Base-by-base conservation (phyloP, 2,113 vertebrate genomes). In the Odocoileus virginianus region DNA sequence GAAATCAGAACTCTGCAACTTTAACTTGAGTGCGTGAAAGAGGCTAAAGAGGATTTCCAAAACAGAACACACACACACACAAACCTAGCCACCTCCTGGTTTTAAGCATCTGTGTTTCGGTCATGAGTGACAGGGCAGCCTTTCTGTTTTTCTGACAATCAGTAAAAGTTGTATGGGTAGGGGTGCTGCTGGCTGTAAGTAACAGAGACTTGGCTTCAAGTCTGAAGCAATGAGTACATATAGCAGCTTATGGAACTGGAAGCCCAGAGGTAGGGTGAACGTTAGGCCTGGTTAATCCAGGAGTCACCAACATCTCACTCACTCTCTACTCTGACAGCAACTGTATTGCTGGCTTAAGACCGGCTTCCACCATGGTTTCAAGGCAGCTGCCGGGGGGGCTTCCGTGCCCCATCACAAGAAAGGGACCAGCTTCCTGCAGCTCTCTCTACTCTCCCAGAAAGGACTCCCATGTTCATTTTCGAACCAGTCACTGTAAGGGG, bases 121-220 rank as follows among this genome's bases (percentile, higher is more conserved):
- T 0, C 1, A 0, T 0, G 19, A 40, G 82, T 1, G 58, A 45
- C 25, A 10, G 33, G 67, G 43, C 12, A 50, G 55, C 45, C 33
- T 47, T 21, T 15, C 6, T 13, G 40, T 17, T 55, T 45, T 71
- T 87, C 7, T 1, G 30, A 28, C 14, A 2, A 15, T 28, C 7
- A 6, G 7, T 4, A 28, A n/a, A 28, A 60, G 13, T 23, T 6
- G 1, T 15, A 2, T 0, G 1, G 11, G 13, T 14, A 1, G 10
- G 36, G 45, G 13, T 16, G 8, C 17, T 3, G 6, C 0, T 2
- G 50, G 92, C 28, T n/a, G 0, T 16, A 74, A 17, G 30, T 4
- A n/a, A 25, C 58, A 19, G 87, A 61, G 19, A 13, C 33, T 4
- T 4, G n/a, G 52, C 43, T 74, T 40, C 30, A 7, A 40, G 89